A percentile compares a stretch with the other conserved stretches of the same genome.
These are phyloP conservation scores for Charanyca ferruginea DNA, from an alignment of 2,888 invertebrate species.

Conservation along the genomic window DNA sequence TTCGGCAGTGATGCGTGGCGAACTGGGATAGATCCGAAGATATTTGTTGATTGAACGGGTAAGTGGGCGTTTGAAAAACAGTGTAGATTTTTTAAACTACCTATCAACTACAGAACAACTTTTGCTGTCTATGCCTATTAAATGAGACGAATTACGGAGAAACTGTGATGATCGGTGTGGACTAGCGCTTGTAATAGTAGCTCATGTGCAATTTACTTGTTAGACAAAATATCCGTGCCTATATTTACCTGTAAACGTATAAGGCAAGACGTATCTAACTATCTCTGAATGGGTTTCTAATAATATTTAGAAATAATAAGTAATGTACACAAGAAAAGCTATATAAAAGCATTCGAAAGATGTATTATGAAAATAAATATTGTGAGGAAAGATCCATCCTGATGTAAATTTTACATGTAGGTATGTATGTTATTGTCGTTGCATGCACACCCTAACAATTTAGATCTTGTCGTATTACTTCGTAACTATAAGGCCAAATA, in stretches of 20 bases:
- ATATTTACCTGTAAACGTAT: slow-evolving; percentile 11
- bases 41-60: slow-evolving; percentile 58
- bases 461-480: background rate
- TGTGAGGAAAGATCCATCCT: background rate
- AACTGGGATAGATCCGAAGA: slow-evolving; percentile 61
- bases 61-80: slow-evolving; percentile 47
- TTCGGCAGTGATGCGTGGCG: slow-evolving; percentile 71
- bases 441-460: background rate
- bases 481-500: background rate
- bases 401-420: no score
- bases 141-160: slow-evolving; percentile 51
- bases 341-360: background rate
- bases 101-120: slow-evolving; percentile 23
- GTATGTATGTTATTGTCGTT: no score
- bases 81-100: slow-evolving; percentile 36
- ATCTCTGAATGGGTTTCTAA: background rate
- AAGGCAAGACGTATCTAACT: background rate
- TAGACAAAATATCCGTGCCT: slow-evolving; percentile 27
- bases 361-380: background rate
- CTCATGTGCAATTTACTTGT: slow-evolving; percentile 41
- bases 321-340: background rate
- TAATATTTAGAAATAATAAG: background rate
- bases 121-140: slow-evolving; percentile 37
- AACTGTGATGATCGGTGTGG: slow-evolving; percentile 33
- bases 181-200: slow-evolving; percentile 30